These are phyloP conservation scores for Saguinus midas DNA, from an alignment of 2,113 vertebrate genomes.

Conservation along the genomic window DNA sequence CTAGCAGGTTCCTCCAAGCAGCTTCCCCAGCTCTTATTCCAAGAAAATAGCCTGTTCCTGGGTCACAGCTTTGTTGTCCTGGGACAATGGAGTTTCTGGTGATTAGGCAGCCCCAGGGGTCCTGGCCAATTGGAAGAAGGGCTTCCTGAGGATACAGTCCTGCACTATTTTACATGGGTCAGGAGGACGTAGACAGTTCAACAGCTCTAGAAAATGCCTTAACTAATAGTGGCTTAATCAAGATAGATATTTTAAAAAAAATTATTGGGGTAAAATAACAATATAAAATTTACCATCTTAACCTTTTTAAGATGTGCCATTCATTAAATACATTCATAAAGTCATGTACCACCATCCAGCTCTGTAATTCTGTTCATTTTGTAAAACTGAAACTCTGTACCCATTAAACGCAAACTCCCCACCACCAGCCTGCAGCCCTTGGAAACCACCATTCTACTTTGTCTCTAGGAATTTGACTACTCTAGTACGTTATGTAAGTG, in stretches of 20 bases:
- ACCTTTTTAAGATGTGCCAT: neutral
- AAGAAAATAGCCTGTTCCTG: neutral
- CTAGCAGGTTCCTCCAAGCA: neutral
- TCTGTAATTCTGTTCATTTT: neutral
- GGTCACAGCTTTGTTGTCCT: neutral
- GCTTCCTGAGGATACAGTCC: constrained; percentile 14
- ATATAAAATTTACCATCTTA: neutral
- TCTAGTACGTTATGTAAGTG: neutral
- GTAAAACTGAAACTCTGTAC: neutral
- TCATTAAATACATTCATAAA: neutral
- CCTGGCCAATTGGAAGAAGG: neutral
- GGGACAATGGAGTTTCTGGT: neutral
- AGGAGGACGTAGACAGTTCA: neutral
- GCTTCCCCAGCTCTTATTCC: neutral
- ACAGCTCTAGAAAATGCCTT: neutral
- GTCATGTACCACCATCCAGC: neutral
- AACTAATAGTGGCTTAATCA: neutral
- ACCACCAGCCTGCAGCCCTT: neutral
- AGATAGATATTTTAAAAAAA: neutral
- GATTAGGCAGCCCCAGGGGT: neutral
- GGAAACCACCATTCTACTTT: neutral
- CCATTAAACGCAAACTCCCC: neutral
- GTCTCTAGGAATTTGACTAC: neutral
- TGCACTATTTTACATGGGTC: neutral
- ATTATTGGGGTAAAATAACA: neutral